Evolutionary conservation across 2,113 vertebrate species (phyloP), one percentile per base, ranked within the genome.

Genomic region (Anarrhichthys ocellatus): DNA sequence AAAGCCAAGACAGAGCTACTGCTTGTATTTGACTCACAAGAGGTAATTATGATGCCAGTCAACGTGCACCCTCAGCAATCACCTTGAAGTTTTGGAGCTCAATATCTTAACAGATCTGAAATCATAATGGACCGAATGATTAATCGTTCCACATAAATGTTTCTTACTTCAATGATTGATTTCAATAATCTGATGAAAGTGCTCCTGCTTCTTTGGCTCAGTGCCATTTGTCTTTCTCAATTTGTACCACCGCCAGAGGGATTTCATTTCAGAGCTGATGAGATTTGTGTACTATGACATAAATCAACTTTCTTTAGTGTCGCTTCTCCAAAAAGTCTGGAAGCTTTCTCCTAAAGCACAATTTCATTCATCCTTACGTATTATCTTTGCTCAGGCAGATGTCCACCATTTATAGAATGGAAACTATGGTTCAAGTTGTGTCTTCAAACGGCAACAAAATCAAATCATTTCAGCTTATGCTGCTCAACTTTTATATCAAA

Each of bases 121-220:
- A 76, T 78, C 42, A 78, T 66, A 82, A 65, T 29, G 75, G 48
- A n/a, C 18, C 0, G 11, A 13, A 62, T 74, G 52, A 79, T 78
- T 69, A 62, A 52, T 88, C 13, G 77, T 66, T 59, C 70, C 34
- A 29, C 36, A 46, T 44, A 64, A 65, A 73, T 52, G 20, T 74
- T 34, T 74, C 38, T 58, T 73, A 75, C 58, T 44, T 74, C 71
- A 79, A 52, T 9, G 73, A 88, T 73, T 48, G 46, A 64, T 84
- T 84, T 83, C 54, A 84, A 24, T 22, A 81, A 82, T 78, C 65
- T 84, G 69, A 80, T 89, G 71, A 86, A 88, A 90, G 80, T 78
- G 58, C 50, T 66, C 74, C 73, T 90, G 22, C 9, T 0, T 80
- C 24, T 77, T 69, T 71, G 79, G 77, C 84, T 83, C 67, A 10